These are phyloP conservation scores for Epirrhoe tristata DNA, from an alignment of 2,888 invertebrate genomes.

Conservation along the genomic window DNA sequence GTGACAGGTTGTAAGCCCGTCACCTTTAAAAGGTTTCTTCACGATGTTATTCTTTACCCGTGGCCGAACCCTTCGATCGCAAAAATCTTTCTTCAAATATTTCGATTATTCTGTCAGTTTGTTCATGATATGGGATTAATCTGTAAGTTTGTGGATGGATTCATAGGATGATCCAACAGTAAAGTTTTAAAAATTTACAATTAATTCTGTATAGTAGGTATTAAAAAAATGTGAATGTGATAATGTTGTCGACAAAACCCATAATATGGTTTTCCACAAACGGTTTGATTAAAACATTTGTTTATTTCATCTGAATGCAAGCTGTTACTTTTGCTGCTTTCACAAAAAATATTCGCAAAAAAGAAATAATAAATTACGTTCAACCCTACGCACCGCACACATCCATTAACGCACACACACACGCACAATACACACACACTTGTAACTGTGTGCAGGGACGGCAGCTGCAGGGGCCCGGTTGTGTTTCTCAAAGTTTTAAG, in stretches of 20 bases:
- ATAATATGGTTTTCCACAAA: conserved; percentile 14
- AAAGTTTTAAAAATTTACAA: too few relatives aligned
- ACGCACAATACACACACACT: conserved; percentile 31
- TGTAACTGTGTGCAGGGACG: conserved; percentile 61
- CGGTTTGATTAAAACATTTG: conserved; percentile 34
- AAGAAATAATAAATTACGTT: conserved; percentile 53
- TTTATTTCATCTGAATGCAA: conserved; percentile 43
- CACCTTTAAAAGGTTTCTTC: too few relatives aligned
- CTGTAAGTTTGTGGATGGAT: too few relatives aligned
- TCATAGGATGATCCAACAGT: too few relatives aligned
- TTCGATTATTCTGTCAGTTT: too few relatives aligned
- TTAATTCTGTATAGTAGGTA: too few relatives aligned
- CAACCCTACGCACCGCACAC: conserved; percentile 47
- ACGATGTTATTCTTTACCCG: too few relatives aligned
- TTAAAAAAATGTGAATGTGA: neutral
- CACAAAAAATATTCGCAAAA: conserved; percentile 51
- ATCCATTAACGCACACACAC: conserved; percentile 44
- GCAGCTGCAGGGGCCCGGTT: conserved; percentile 82
- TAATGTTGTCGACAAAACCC: neutral
- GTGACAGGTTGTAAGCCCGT: too few relatives aligned
- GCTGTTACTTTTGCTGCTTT: conserved; percentile 45
- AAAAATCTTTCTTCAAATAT: too few relatives aligned
- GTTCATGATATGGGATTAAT: too few relatives aligned
- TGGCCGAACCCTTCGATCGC: too few relatives aligned
- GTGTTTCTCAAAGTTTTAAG: conserved; percentile 71